phyloP scores from a whole-genome alignment of 2,113 vertebrate species.

The human region GRCh38 chr2:3979501-3980000 shows the following conservation, averaged over 20 bases:
- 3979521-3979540: not conserved
- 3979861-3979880: fast-evolving
- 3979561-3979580: not conserved
- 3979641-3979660: not conserved
- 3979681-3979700: too few species aligned
- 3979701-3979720: too few species aligned
- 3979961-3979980: not conserved
- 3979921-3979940: not conserved
- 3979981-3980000: not conserved
- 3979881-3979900: not conserved
- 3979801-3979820: not conserved
- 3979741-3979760: not conserved
- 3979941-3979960: not conserved
- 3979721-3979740: not conserved
- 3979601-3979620: not conserved
- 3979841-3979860: too few species aligned
- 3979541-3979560: not conserved
- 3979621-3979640: not conserved
- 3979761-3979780: not conserved
- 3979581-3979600: too few species aligned
- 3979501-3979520: not conserved
- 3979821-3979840: not conserved
- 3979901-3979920: not conserved
- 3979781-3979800: not conserved
- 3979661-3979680: not conserved